Evolutionary conservation across 2,888 invertebrate species (phyloP).

Genomic region (Patella pellucida): DNA sequence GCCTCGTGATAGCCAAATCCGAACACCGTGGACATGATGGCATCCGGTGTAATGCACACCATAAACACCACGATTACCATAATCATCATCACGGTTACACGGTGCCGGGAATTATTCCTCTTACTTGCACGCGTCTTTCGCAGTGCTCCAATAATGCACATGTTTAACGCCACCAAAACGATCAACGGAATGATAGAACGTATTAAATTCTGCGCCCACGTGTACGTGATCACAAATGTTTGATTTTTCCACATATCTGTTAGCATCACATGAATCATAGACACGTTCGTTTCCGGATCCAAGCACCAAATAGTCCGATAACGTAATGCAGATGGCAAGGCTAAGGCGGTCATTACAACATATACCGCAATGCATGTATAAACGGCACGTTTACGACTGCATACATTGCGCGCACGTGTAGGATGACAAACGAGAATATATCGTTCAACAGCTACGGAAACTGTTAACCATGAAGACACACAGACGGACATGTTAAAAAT

Average conservation of each 20-base stretch:
- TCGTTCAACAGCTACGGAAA: constrained; percentile 64
- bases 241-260: constrained; percentile 40
- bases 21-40: constrained; percentile 61
- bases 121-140: constrained; percentile 29
- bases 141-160: constrained; percentile 44
- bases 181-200: constrained; percentile 49
- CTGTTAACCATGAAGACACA: constrained; percentile 64
- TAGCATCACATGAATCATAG: constrained; percentile 29
- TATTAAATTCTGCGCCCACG: constrained; percentile 46
- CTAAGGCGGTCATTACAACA: constrained; percentile 40
- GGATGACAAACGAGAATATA: constrained; percentile 65
- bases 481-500: constrained; percentile 61
- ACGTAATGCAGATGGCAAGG: constrained; percentile 46
- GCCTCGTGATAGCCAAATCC: constrained; percentile 61
- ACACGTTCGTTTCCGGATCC: constrained; percentile 25
- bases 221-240: constrained; percentile 40
- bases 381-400: constrained; percentile 53
- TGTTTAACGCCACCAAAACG: constrained; percentile 43
- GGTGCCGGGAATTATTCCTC: neutral
- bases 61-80: constrained; percentile 64
- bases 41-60: constrained; percentile 62
- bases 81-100: constrained; percentile 64
- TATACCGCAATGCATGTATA: constrained; percentile 38
- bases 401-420: constrained; percentile 50
- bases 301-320: constrained; percentile 35